Percentiles rank a stretch among this genome's conserved stretches.
Conservation (phyloP, 1,140 invertebrate species). For the Diorhabda elongata region DNA sequence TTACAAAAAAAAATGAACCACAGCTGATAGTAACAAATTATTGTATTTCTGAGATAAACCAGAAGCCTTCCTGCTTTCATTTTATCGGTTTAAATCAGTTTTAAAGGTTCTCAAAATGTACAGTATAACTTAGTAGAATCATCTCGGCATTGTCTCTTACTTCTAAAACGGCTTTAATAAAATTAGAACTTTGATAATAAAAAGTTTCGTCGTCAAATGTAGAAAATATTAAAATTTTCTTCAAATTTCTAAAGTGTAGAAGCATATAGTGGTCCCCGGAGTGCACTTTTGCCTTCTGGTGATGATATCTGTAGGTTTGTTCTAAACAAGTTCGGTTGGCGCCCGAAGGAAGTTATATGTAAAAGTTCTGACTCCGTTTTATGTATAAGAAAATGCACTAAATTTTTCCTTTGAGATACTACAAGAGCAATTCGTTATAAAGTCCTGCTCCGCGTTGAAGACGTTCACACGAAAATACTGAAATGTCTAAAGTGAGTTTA, state of each 20-base stretch:
- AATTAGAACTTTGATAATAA: conserved; percentile 3
- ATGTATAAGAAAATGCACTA: background rate
- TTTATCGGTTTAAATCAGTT: no score
- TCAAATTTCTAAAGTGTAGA: conserved; percentile 1
- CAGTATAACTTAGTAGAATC: no score
- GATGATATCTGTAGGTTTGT: conserved; percentile 2
- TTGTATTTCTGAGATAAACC: no score
- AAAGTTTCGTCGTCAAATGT: conserved; percentile 1
- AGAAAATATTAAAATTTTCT: conserved; percentile 1
- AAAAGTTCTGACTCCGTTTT: background rate
- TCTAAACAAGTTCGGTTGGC: background rate
- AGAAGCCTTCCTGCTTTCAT: no score
- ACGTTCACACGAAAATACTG: no score
- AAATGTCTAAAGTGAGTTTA: no score
- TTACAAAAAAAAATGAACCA: no score
- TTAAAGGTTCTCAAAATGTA: no score
- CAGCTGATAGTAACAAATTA: no score
- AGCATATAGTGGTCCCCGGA: background rate
- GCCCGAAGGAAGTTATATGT: background rate
- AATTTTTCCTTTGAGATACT: background rate
- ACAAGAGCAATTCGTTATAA: background rate
- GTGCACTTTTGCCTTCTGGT: conserved; percentile 1
- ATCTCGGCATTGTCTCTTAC: no score
- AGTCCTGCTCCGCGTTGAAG: no score
- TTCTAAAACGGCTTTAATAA: background rate